Base-by-base conservation (phyloP, 2,113 vertebrate genomes). In the Callopanchax toddi region DNA sequence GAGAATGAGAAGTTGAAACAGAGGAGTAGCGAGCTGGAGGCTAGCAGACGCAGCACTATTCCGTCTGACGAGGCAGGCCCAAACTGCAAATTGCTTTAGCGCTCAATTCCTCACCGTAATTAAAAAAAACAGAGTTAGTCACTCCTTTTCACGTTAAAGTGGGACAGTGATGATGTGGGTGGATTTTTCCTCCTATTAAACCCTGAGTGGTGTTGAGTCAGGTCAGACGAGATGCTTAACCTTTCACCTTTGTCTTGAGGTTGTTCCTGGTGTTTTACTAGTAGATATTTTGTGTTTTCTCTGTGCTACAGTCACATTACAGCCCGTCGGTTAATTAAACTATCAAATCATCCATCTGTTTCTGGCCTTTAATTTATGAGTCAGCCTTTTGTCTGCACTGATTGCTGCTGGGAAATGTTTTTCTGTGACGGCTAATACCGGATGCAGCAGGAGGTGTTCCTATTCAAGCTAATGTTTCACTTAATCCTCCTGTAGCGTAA, bases 31-130 rank as follows among this genome's bases (percentile, higher is more conserved):
- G 69, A 81, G 70, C 58, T 39, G 60, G 62, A 49, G 77, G 62
- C 58, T 10, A 53, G 57, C 52, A 57, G 52, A 74, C 50, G 51
- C 75, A 54, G 73, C 79, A 62, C 29, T 78, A 79, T 83, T 86
- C 77, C 68, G 56, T 78, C 63, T 50, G 78, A 78, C 78, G 54
- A 67, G 74, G 76, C 79, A 65, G 69, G 70, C 69, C 60, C 60
- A 70, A 86, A 86, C 86, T 89, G 90, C 79, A 90, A 90, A 92
- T 91, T 91, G 89, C 86, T 89, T 90, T 87, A 89, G 86, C 89
- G 88, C 90, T 90, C 82, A 78, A 88, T 86, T 85, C 90, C 89
- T 86, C 89, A 87, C 84, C 73, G 87, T 90, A 90, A 91, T 92
- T 91, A 88, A 90, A 89, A 80, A 70, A 26, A 39, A 56, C 55